Evolutionary conservation across 2,113 vertebrate species (phyloP).

Genomic region (Paralichthys olivaceus): DNA sequence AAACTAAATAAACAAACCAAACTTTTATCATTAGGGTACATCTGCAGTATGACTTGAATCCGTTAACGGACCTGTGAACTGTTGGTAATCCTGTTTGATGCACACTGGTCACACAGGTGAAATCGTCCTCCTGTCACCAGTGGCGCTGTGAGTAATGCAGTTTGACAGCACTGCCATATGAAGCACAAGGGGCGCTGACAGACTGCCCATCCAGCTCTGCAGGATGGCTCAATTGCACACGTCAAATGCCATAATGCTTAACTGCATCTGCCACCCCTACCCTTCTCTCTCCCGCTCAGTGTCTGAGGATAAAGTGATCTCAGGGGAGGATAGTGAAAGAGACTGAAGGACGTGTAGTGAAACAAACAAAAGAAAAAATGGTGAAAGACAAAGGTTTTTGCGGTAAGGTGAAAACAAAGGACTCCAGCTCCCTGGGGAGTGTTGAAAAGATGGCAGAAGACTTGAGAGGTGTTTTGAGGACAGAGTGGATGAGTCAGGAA

Average conservation of each 20-base stretch:
- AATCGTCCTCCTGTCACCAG: constrained; percentile 6
- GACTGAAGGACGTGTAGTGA: constrained; percentile 3
- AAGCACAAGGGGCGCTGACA: constrained; percentile 56
- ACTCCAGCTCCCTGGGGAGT: too few species aligned
- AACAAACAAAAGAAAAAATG: constrained; percentile 7
- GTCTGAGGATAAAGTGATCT: constrained; percentile 33
- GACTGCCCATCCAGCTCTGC: constrained; percentile 44
- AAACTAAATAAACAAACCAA: background rate
- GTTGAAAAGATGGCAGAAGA: too few species aligned
- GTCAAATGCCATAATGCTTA: constrained; percentile 62
- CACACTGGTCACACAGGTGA: background rate
- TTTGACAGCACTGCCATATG: constrained; percentile 62
- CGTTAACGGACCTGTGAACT: background rate
- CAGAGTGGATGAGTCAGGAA: too few species aligned
- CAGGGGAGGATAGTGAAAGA: constrained; percentile 6
- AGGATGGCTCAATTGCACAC: constrained; percentile 44
- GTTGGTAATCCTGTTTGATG: background rate
- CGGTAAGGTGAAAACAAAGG: too few species aligned
- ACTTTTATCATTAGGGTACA: background rate
- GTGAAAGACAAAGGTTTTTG: too few species aligned
- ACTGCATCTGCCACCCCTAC: background rate
- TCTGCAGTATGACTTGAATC: background rate
- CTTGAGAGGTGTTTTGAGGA: too few species aligned
- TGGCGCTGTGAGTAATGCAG: constrained; percentile 51
- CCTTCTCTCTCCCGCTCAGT: background rate